phyloP scores from a whole-genome alignment of 2,888 invertebrate species.

The Acronicta alni region DNA sequence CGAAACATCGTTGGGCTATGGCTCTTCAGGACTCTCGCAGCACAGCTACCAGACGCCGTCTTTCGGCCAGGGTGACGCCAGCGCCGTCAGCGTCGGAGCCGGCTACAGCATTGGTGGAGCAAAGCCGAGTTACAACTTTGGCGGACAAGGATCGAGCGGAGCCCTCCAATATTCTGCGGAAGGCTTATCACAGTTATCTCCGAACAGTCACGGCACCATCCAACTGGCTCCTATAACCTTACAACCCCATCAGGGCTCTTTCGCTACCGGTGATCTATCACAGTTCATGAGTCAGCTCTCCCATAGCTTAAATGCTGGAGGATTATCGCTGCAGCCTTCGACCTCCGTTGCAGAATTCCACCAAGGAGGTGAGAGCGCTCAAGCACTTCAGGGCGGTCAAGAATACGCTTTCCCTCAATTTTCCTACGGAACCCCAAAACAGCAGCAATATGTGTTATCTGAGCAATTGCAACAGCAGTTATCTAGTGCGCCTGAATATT shows the following conservation, averaged over 20 bases:
- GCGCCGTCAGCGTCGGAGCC: constrained; percentile 82
- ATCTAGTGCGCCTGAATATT: constrained; percentile 75
- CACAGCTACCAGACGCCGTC: constrained; percentile 64
- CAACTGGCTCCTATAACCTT: constrained; percentile 81
- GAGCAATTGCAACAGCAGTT: constrained; percentile 72
- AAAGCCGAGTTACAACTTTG: constrained; percentile 75
- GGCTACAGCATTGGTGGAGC: constrained; percentile 85
- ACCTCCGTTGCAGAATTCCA: constrained; percentile 74
- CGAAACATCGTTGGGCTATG: constrained; percentile 76
- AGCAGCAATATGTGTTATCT: constrained; percentile 69
- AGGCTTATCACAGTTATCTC: constrained; percentile 63
- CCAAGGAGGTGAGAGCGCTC: constrained; percentile 65
- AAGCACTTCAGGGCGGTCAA: constrained; percentile 52
- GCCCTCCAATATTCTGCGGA: constrained; percentile 70
- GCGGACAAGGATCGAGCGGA: constrained; percentile 69
- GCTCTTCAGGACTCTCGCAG: constrained; percentile 59
- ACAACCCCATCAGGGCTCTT: constrained; percentile 72
- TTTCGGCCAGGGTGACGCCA: constrained; percentile 77
- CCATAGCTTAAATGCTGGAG: constrained; percentile 78
- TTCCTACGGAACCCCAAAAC: constrained; percentile 71
- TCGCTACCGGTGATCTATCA: constrained; percentile 73
- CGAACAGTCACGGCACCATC: constrained; percentile 72
- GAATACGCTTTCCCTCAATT: constrained; percentile 76
- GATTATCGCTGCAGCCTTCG: constrained; percentile 73
- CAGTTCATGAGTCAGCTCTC: constrained; percentile 83